phyloP scores from a whole-genome alignment of 2,113 vertebrate genomes.

The Tauraco erythrolophus region DNA sequence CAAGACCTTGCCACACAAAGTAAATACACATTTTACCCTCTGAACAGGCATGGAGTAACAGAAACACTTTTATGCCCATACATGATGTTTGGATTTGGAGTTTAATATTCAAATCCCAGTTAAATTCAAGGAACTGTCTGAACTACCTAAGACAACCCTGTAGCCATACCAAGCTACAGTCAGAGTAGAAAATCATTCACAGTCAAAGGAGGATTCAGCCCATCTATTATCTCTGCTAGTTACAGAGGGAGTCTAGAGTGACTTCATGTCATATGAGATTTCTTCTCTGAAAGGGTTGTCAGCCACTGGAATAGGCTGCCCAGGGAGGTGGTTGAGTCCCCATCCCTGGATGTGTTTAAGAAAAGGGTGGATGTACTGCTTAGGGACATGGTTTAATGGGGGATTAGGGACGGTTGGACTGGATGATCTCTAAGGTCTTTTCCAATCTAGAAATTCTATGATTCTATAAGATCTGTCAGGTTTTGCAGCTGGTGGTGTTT shows the following conservation, averaged over 20 bases:
- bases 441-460: too few species aligned
- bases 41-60: not conserved
- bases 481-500: not conserved
- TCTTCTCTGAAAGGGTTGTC: too few species aligned
- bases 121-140: not conserved
- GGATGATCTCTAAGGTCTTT: too few species aligned
- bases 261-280: not conserved
- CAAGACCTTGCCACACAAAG: too few species aligned
- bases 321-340: too few species aligned
- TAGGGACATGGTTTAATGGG: too few species aligned
- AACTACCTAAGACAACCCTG: not conserved
- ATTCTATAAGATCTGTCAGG: rapidly evolving
- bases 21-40: not conserved
- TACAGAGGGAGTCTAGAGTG: not conserved
- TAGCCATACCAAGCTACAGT: not conserved
- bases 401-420: too few species aligned
- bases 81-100: not conserved
- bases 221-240: not conserved
- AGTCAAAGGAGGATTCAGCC: not conserved
- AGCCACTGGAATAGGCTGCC: too few species aligned
- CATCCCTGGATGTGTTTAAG: too few species aligned
- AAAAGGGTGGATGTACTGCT: too few species aligned
- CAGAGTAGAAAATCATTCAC: not conserved
- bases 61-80: not conserved
- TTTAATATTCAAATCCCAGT: not conserved